A percentile compares a stretch with the other conserved stretches of the same genome.
These are phyloP conservation scores for Dendropsophus ebraccatus DNA, from an alignment of 2,113 vertebrate genomes.

Conservation along the genomic window DNA sequence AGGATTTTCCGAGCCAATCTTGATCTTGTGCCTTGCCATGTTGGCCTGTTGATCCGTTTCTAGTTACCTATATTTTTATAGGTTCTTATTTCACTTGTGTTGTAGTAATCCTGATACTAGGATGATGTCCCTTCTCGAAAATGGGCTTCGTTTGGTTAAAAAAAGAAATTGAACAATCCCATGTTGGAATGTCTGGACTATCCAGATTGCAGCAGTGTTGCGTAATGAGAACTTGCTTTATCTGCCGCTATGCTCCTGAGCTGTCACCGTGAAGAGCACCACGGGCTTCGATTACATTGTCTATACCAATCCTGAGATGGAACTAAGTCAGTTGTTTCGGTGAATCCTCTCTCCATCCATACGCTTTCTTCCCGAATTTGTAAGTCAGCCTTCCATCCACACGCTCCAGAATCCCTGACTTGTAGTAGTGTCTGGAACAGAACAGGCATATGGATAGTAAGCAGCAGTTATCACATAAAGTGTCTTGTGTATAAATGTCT, in stretches of 20 bases:
- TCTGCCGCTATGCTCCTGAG: background rate
- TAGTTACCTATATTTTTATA: background rate
- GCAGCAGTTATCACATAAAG: background rate
- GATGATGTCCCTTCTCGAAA: background rate
- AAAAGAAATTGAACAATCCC: background rate
- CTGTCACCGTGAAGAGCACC: background rate
- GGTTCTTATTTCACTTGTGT: background rate
- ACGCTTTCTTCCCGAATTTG: conserved; percentile 58
- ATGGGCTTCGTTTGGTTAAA: too few relatives aligned
- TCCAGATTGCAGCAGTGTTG: background rate
- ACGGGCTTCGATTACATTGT: background rate
- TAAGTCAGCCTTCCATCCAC: conserved; percentile 56
- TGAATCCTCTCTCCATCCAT: conserved; percentile 53
- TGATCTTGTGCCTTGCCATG: background rate
- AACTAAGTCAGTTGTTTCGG: conserved; percentile 9
- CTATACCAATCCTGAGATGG: background rate
- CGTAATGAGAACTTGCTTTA: background rate
- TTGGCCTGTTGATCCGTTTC: background rate
- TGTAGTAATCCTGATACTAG: background rate
- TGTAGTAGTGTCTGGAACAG: conserved; percentile 58
- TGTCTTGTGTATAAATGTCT: background rate
- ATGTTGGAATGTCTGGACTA: too few relatives aligned
- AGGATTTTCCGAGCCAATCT: background rate
- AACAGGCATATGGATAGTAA: background rate
- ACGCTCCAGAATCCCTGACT: conserved; percentile 57